A percentile compares a stretch with the other conserved stretches of the same genome.
Evolutionary conservation across 2,797 vertebrate species (phyloP).

Genomic region (Lycodopsis pacificus): DNA sequence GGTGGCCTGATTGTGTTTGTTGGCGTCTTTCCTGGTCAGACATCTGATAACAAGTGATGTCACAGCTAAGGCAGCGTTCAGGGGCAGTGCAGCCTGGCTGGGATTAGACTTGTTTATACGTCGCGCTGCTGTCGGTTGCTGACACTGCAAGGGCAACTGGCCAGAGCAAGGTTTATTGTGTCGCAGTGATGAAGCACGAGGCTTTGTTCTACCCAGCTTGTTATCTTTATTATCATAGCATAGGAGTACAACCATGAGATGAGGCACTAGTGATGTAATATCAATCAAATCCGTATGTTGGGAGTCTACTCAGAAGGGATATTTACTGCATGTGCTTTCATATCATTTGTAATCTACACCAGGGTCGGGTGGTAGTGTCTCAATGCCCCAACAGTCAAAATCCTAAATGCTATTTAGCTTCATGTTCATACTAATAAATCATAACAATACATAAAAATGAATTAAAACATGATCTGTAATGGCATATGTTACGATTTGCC

Average conservation of each 20-base stretch:
- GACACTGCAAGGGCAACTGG: constrained; percentile 59
- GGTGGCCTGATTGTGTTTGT: constrained; percentile 28
- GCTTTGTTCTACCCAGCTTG: constrained; percentile 43
- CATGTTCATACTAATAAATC: not conserved
- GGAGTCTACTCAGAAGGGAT: not conserved
- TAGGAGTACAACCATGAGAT: not conserved
- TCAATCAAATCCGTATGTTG: not conserved
- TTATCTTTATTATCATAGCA: constrained; percentile 27
- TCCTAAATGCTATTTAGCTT: not conserved
- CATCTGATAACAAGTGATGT: constrained; percentile 70
- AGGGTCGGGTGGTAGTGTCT: not conserved
- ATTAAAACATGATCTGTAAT: not conserved
- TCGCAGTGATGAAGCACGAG: constrained; percentile 58
- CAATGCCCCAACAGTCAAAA: not conserved
- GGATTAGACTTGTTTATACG: constrained; percentile 78
- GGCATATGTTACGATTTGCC: not conserved
- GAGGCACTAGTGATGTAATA: not conserved
- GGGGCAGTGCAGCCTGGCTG: constrained; percentile 39
- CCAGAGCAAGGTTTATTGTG: constrained; percentile 60
- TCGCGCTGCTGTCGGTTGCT: constrained; percentile 69
- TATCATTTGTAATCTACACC: not conserved
- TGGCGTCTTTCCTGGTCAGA: constrained; percentile 38
- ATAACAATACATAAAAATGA: not conserved
- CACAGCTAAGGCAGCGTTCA: constrained; percentile 65
- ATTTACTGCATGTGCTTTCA: not conserved